A percentile compares a stretch with the other conserved stretches of the same genome.
Evolutionary conservation across 2,797 vertebrate genomes (phyloP).

Genomic region (Gadopsis bispinosus): DNA sequence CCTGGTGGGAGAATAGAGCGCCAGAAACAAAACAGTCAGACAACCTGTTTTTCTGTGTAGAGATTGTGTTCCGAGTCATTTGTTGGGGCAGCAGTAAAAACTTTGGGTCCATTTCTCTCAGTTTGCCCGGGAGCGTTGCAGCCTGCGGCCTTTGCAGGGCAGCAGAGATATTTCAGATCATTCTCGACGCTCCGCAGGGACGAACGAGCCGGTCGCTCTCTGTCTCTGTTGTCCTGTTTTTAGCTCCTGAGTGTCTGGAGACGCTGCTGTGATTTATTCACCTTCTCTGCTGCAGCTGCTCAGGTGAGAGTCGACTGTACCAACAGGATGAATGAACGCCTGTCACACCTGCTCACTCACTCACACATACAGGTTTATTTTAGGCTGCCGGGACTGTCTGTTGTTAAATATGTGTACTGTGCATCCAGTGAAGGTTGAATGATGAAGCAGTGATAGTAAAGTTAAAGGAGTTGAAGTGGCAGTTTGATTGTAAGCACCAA

Average conservation of each 20-base stretch:
- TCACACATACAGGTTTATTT: slow-evolving; percentile 28
- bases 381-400: slow-evolving; percentile 1
- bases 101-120: background rate
- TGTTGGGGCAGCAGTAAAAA: slow-evolving; percentile 3
- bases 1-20: background rate
- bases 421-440: background rate
- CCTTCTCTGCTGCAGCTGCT: slow-evolving; percentile 41
- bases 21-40: background rate
- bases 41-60: background rate
- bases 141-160: slow-evolving; percentile 44
- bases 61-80: slow-evolving; percentile 18
- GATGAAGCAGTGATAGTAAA: background rate
- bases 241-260: slow-evolving; percentile 64
- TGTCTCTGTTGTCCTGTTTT: slow-evolving; percentile 63
- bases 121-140: background rate
- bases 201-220: slow-evolving; percentile 17
- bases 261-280: slow-evolving; percentile 69
- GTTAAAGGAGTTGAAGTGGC: background rate
- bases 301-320: slow-evolving; percentile 53
- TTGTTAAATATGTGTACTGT: slow-evolving; percentile 3
- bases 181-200: slow-evolving; percentile 39
- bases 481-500: background rate
- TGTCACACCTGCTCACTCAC: slow-evolving; percentile 45
- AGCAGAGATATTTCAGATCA: slow-evolving; percentile 57
- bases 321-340: slow-evolving; percentile 52